Evolutionary conservation across 2,888 invertebrate species (phyloP).

Genomic region (Eupithecia subfuscata): DNA sequence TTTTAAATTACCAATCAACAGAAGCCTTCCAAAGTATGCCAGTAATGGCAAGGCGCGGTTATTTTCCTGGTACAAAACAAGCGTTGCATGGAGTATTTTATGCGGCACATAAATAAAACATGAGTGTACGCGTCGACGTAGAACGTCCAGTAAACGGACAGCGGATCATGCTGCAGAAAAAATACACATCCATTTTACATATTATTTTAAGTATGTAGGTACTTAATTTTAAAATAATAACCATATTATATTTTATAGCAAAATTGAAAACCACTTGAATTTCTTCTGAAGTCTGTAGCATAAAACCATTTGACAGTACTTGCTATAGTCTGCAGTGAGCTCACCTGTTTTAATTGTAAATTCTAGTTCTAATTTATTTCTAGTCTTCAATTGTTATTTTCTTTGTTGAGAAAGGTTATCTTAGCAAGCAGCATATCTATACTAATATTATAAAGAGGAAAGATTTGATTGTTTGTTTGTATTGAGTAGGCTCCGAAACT

Average conservation of each 20-base stretch:
- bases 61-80: constrained; percentile 63
- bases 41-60: constrained; percentile 57
- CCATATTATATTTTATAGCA: not conserved
- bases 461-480: no score
- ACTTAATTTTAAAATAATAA: not conserved
- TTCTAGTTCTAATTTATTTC: not conserved
- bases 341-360: not conserved
- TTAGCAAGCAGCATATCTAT: no score
- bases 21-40: constrained; percentile 60
- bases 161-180: not conserved
- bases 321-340: not conserved
- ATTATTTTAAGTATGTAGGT: not conserved
- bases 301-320: not conserved
- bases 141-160: constrained; percentile 19
- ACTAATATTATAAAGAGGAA: no score
- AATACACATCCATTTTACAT: not conserved
- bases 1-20: constrained; percentile 55
- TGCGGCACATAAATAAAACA: constrained; percentile 73
- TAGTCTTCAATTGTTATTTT: no score
- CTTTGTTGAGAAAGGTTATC: no score
- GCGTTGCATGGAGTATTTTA: constrained; percentile 68
- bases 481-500: no score
- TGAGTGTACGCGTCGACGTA: constrained; percentile 61
- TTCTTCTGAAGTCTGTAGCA: not conserved
- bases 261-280: not conserved